Conservation (phyloP, 2,797 vertebrate genomes). For the Etheostoma nigrum region DNA sequence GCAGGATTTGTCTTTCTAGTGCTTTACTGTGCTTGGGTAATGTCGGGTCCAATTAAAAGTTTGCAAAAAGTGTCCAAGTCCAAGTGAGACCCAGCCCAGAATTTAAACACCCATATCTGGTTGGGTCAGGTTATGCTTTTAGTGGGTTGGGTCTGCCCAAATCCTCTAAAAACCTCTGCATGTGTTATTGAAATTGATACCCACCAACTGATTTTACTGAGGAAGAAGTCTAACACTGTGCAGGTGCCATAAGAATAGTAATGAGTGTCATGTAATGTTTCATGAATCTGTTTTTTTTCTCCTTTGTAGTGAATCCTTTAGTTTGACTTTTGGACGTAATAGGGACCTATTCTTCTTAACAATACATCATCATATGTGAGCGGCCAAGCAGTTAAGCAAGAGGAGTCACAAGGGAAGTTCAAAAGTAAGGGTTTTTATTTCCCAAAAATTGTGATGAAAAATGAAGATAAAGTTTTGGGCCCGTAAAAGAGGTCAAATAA, state of each 20-base stretch:
- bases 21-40: neutral
- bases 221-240: neutral
- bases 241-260: neutral
- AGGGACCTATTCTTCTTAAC: neutral
- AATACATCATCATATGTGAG: too few species aligned
- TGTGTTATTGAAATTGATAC: constrained; percentile 10
- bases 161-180: neutral
- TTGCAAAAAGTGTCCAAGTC: neutral
- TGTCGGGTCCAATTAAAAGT: constrained; percentile 8
- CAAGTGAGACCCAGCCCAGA: neutral
- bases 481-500: too few species aligned
- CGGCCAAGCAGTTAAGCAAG: too few species aligned
- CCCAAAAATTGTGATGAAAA: too few species aligned
- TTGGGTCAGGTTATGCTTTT: neutral
- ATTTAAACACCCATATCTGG: neutral
- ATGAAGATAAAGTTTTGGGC: too few species aligned
- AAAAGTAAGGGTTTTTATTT: too few species aligned
- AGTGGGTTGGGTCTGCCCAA: neutral
- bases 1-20: neutral
- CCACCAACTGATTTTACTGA: neutral
- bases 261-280: neutral
- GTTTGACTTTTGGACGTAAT: neutral
- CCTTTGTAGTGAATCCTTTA: neutral
- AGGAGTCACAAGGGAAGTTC: too few species aligned
- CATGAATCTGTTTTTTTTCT: neutral